These are phyloP conservation scores for Xenopus petersii DNA, from an alignment of 2,797 vertebrate genomes.

Conservation along the genomic window DNA sequence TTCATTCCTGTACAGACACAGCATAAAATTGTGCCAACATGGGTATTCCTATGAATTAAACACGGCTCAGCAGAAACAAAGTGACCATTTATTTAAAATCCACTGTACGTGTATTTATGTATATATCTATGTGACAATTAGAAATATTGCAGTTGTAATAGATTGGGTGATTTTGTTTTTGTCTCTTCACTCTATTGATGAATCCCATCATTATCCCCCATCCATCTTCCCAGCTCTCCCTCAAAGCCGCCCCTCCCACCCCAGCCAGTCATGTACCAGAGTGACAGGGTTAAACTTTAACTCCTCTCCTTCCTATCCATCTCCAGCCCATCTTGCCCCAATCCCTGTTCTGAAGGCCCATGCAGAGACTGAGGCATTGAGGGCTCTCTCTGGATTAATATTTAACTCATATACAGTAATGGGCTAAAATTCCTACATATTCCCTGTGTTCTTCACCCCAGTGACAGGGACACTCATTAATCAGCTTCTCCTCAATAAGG, in stretches of 20 bases:
- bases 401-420: slow-evolving; percentile 1
- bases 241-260: neutral
- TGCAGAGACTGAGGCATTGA: neutral
- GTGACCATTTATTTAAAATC: no score
- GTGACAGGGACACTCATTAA: slow-evolving; percentile 14
- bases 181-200: no score
- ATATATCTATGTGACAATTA: no score
- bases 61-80: no score
- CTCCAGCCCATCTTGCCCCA: neutral
- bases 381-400: slow-evolving; percentile 13
- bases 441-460: neutral
- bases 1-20: no score
- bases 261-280: neutral
- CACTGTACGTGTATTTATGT: no score
- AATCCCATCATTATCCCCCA: neutral
- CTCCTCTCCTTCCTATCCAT: slow-evolving; percentile 3
- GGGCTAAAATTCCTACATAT: neutral
- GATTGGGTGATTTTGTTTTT: no score
- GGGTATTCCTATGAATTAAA: no score
- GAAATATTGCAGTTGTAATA: no score
- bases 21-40: no score
- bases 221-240: slow-evolving; percentile 19
- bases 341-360: slow-evolving; percentile 1
- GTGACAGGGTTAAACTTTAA: slow-evolving; percentile 29
- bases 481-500: neutral